Conservation (phyloP, 1,140 invertebrate genomes). For the Monochamus saltuarius region DNA sequence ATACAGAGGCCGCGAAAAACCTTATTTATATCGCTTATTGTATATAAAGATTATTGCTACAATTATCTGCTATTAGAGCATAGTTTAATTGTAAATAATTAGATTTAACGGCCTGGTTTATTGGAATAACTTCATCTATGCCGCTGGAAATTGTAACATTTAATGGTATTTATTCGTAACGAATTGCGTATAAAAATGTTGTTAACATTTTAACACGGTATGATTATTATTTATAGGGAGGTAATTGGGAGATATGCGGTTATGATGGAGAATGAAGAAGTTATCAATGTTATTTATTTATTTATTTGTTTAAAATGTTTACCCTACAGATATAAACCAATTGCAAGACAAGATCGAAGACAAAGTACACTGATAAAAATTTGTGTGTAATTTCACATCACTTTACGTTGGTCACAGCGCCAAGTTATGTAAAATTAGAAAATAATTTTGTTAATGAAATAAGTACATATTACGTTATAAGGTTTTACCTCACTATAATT, state of each 20-base stretch:
- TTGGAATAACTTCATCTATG: slow-evolving; percentile 21
- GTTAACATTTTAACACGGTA: slow-evolving; percentile 14
- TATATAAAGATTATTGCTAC: slow-evolving; percentile 18
- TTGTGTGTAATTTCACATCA: too few species aligned
- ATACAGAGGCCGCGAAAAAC: slow-evolving; percentile 14
- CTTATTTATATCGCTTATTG: slow-evolving; percentile 16
- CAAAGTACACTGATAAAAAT: too few species aligned
- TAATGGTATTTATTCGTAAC: not conserved
- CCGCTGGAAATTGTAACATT: not conserved
- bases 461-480: too few species aligned
- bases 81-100: slow-evolving; percentile 20
- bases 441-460: too few species aligned
- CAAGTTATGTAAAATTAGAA: too few species aligned
- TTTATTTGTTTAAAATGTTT: too few species aligned
- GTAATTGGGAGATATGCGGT: slow-evolving; percentile 1
- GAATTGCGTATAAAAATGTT: slow-evolving; percentile 9
- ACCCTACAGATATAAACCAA: too few species aligned
- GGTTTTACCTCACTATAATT: too few species aligned
- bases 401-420: too few species aligned
- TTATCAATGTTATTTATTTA: slow-evolving; percentile 7
- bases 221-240: slow-evolving; percentile 11
- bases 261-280: not conserved
- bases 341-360: too few species aligned
- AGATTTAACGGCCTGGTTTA: slow-evolving; percentile 18
- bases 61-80: slow-evolving; percentile 20